Percentiles rank a stretch among this genome's conserved stretches.
Evolutionary conservation across 2,113 vertebrate genomes (phyloP).

Genomic region (Periophthalmus modestus): DNA sequence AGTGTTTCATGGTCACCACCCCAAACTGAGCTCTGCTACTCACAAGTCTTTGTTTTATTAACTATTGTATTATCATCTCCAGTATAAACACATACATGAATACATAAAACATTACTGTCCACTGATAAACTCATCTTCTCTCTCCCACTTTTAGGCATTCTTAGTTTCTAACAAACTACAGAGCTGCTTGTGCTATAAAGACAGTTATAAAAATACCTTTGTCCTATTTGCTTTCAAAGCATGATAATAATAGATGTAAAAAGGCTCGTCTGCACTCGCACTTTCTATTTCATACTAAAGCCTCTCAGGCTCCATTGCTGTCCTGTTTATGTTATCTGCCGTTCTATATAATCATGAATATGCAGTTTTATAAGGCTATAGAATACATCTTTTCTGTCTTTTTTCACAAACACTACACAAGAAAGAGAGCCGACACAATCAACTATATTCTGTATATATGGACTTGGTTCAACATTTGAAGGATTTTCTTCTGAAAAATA

Average conservation of each 20-base stretch:
- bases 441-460: neutral
- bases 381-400: neutral
- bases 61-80: too few relatives aligned
- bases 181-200: neutral
- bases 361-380: neutral
- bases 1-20: neutral
- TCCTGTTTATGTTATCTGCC: neutral
- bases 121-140: too few relatives aligned
- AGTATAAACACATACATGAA: neutral
- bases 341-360: neutral
- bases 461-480: too few relatives aligned
- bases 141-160: neutral
- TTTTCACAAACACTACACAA: neutral
- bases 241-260: neutral
- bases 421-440: neutral
- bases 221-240: slow-evolving; percentile 5
- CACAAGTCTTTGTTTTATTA: neutral
- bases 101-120: neutral
- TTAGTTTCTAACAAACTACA: too few relatives aligned
- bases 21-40: neutral
- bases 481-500: too few relatives aligned
- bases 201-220: neutral
- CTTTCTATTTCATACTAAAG: neutral
- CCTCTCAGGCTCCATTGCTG: neutral
- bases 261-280: neutral